Conservation (phyloP, 2,888 invertebrate genomes). For the Drosophila borealis region DNA sequence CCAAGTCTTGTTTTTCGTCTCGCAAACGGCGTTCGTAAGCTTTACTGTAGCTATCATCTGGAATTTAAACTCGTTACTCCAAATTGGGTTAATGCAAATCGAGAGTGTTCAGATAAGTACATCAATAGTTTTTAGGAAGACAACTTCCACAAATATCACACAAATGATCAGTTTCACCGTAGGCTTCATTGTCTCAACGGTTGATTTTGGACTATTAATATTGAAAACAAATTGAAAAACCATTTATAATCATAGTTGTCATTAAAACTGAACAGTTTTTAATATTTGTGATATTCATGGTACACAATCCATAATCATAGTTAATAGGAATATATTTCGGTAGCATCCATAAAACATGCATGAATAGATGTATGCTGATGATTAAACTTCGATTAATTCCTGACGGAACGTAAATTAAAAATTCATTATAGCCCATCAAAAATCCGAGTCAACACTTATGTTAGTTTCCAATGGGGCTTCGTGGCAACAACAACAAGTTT, state of each 20-base stretch:
- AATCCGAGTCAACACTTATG: background rate
- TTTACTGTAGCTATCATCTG: conserved; percentile 2
- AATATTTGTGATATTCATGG: no score
- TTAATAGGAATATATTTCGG: no score
- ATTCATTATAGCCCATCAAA: no score
- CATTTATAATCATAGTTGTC: no score
- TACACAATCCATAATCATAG: no score
- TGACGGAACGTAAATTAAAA: no score
- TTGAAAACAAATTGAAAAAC: no score
- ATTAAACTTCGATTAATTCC: no score
- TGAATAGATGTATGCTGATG: no score
- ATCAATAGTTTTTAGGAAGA: background rate
- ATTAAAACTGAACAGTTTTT: no score
- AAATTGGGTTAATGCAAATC: no score
- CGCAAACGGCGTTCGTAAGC: conserved; percentile 24
- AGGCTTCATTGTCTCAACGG: background rate
- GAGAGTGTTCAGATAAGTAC: background rate
- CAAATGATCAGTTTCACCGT: background rate
- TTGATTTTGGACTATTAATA: background rate
- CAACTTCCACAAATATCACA: background rate
- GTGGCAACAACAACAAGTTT: background rate
- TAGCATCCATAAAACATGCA: no score
- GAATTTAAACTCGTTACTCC: background rate
- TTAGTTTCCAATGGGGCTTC: background rate
- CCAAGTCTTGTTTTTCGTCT: conserved; percentile 27